phyloP scores from a whole-genome alignment of 2,113 vertebrate species.

The Regulus satrapa region DNA sequence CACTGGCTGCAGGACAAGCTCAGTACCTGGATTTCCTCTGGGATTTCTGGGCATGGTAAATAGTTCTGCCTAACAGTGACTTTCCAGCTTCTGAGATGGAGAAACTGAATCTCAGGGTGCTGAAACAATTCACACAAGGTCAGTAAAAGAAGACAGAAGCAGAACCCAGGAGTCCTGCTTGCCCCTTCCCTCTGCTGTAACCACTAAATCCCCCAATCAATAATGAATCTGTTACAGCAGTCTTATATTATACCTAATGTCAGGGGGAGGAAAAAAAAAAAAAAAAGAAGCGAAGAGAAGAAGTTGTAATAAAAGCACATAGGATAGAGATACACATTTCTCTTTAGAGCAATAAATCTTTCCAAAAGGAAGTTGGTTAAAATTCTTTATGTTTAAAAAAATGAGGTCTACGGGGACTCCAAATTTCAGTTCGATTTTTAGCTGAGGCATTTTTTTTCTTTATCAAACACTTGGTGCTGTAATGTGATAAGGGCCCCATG shows the following conservation, averaged over 20 bases:
- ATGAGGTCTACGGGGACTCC: slow-evolving; percentile 73
- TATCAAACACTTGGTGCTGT: slow-evolving; percentile 80
- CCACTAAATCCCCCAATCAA: slow-evolving; percentile 69
- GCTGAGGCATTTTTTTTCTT: slow-evolving; percentile 77
- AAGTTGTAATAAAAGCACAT: slow-evolving; percentile 74
- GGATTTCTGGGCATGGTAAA: neutral
- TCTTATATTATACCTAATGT: slow-evolving; percentile 69
- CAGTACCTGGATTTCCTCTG: neutral
- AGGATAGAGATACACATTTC: slow-evolving; percentile 74
- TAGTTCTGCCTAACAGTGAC: neutral
- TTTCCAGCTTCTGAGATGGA: neutral
- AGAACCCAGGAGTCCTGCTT: neutral
- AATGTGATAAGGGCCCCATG: slow-evolving; percentile 80
- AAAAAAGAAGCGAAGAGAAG: neutral
- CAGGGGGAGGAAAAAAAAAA: slow-evolving; percentile 42
- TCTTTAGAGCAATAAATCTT: slow-evolving; percentile 74
- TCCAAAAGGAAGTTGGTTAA: slow-evolving; percentile 73
- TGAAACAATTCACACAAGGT: neutral
- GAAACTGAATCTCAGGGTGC: neutral
- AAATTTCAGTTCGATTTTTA: slow-evolving; percentile 81
- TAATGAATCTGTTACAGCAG: slow-evolving; percentile 62
- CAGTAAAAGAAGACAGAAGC: neutral
- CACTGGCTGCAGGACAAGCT: neutral
- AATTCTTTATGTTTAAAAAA: slow-evolving; percentile 78
- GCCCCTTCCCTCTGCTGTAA: slow-evolving; percentile 4